Base-by-base conservation (phyloP, 2,888 invertebrate species). In the Pseudococcus longispinus region DNA sequence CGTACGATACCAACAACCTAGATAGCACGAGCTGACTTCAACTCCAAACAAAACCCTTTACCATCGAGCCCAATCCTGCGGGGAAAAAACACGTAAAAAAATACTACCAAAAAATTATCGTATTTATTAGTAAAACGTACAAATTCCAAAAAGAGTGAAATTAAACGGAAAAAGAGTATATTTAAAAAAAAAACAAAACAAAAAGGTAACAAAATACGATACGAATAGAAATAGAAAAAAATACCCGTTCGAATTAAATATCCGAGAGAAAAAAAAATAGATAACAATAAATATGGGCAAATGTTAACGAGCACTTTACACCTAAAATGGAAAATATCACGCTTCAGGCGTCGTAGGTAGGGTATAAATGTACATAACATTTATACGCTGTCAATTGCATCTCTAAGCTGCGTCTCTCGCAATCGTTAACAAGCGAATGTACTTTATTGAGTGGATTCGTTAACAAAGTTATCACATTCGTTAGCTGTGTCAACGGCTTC, bases 71-170 rank as follows among this genome's bases (percentile, higher is more conserved):
- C 13, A 46, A 15, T 51, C n/a, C n/a, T 4, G 15, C 3, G 5
- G 51, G 6, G n/a, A 60, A 60, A 15, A 29, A 70, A 70, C 2
- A 4, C 15, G 26, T 29, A 29, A 15, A 70, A 29, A 32, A 70
- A 70, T 70, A 70, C 20, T 60, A 70, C 29, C 15, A 18, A 65
- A 70, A 70, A 70, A 70, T 9, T 11, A 29, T 15, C 6, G 70
- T 29, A 42, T 80, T 80, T 80, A 80, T 80, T 80, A 80, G 77
- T 80, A 37, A 80, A 80, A 60, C 23, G 77, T 80, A 80, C 77
- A 80, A 80, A 80, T 80, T 80, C 20, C 42, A 42, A 23, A 80
- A 80, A 42, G 32, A 37, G 77, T 42, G 77, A 80, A 77, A 80
- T 37, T 37, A 37, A 42, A 42, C 42, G 77, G 42, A 80, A 20